These are phyloP conservation scores for Candidula unifasciata DNA, from an alignment of 2,888 invertebrate genomes.

Conservation along the genomic window DNA sequence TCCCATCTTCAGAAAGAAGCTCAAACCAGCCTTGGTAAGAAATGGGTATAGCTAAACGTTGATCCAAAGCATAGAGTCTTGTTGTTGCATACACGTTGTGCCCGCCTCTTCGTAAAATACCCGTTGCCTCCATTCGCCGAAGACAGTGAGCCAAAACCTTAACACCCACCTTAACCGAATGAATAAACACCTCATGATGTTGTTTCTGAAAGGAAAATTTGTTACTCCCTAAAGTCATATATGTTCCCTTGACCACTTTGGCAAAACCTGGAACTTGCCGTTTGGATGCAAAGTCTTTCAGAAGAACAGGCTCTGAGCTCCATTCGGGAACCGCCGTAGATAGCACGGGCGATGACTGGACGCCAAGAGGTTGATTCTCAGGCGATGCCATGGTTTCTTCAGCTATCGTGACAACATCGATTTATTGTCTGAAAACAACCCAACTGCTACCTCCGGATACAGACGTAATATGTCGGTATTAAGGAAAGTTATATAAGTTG, in stretches of 20 bases:
- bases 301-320: constrained; percentile 69
- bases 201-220: constrained; percentile 80
- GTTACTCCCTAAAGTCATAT: constrained; percentile 92
- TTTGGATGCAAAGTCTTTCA: constrained; percentile 81
- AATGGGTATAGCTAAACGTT: constrained; percentile 91
- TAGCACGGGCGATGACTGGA: constrained; percentile 2
- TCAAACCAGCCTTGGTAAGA: constrained; percentile 95
- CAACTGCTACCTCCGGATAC: too few species aligned
- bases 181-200: constrained; percentile 91
- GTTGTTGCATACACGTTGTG: constrained; percentile 48
- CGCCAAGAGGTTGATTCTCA: neutral
- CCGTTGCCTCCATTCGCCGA: constrained; percentile 57
- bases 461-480: too few species aligned
- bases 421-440: too few species aligned
- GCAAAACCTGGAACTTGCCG: constrained; percentile 90
- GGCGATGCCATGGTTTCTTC: constrained; percentile 11
- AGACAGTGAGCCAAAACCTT: constrained; percentile 81
- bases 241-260: constrained; percentile 95
- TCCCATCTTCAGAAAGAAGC: constrained; percentile 93
- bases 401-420: too few species aligned
- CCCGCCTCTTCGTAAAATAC: constrained; percentile 56
- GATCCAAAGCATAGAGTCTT: constrained; percentile 65
- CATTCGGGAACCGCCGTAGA: constrained; percentile 62
- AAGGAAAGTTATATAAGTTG: too few species aligned
- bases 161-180: constrained; percentile 86